phyloP scores from a whole-genome alignment of 2,113 vertebrate species.

The Rhadina sibilatrix region DNA sequence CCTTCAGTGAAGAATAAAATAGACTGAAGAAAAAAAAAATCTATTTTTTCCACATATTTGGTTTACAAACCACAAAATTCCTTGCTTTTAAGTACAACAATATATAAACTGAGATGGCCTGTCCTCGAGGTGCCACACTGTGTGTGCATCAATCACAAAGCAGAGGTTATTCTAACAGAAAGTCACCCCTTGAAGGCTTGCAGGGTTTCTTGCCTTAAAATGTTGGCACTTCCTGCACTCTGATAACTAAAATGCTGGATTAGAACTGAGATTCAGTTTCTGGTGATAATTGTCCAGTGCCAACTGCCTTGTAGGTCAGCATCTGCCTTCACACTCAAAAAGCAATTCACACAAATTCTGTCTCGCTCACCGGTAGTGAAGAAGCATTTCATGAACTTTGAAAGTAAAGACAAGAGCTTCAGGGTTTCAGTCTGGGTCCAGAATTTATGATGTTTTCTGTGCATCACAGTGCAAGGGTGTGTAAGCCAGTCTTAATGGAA shows the following conservation, averaged over 20 bases:
- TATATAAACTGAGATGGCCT: not conserved
- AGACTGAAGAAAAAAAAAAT: not conserved
- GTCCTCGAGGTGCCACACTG: not conserved
- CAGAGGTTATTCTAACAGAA: not conserved
- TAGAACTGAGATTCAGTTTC: slow-evolving; percentile 27
- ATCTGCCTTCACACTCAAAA: slow-evolving; percentile 58
- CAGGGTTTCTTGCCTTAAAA: not conserved
- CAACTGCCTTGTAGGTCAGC: slow-evolving; percentile 43
- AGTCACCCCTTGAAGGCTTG: not conserved
- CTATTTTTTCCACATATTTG: not conserved
- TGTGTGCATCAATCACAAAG: not conserved
- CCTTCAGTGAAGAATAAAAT: not conserved
- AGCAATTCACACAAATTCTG: slow-evolving; percentile 57
- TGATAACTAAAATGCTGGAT: not conserved
- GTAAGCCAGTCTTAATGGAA: slow-evolving; percentile 68
- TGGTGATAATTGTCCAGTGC: slow-evolving; percentile 60
- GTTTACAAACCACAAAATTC: not conserved
- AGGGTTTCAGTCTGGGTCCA: slow-evolving; percentile 21
- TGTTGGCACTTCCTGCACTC: not conserved
- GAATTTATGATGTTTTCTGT: slow-evolving; percentile 67
- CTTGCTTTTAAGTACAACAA: not conserved
- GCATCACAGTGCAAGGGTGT: slow-evolving; percentile 60
- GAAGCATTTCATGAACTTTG: slow-evolving; percentile 44
- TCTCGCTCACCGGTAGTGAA: slow-evolving; percentile 8
- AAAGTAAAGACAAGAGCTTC: slow-evolving; percentile 40